Evolutionary conservation across 2,797 vertebrate genomes (phyloP).

Genomic region (Tenualosa thibaudeaui): DNA sequence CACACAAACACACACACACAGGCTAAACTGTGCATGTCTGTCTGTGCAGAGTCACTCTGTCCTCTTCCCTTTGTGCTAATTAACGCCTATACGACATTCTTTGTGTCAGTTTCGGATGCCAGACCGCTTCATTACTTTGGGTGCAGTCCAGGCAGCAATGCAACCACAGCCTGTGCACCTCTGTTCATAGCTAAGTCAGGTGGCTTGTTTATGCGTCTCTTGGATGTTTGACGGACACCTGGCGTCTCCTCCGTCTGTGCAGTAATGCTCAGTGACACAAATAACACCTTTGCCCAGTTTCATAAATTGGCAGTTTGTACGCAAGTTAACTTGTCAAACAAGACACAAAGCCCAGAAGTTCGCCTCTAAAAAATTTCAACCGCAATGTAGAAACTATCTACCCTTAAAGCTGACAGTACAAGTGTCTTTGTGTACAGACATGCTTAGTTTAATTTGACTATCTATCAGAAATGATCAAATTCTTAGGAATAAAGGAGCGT

Average conservation of each 20-base stretch:
- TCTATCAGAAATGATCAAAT: not conserved
- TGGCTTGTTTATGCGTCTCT: conserved; percentile 41
- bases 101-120: conserved; percentile 33
- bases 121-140: conserved; percentile 39
- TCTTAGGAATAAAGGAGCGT: not conserved
- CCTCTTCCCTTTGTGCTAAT: conserved; percentile 33
- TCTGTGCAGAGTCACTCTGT: conserved; percentile 42
- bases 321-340: conserved; percentile 43
- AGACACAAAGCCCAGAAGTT: conserved; percentile 32
- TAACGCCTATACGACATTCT: conserved; percentile 36
- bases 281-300: conserved; percentile 35
- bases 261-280: conserved; percentile 39
- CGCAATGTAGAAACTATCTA: not conserved
- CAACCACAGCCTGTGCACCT: conserved; percentile 13
- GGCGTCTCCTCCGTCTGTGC: conserved; percentile 32
- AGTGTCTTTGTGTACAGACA: not conserved
- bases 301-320: conserved; percentile 35
- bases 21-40: conserved; percentile 40
- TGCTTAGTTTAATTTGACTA: not conserved
- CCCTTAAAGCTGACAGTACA: not conserved
- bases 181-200: conserved; percentile 37
- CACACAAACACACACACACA: not conserved
- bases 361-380: not conserved
- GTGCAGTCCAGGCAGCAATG: conserved; percentile 23
- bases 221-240: conserved; percentile 39